phyloP scores from a whole-genome alignment of 2,888 invertebrate species.

The Eustalomyia histrio region DNA sequence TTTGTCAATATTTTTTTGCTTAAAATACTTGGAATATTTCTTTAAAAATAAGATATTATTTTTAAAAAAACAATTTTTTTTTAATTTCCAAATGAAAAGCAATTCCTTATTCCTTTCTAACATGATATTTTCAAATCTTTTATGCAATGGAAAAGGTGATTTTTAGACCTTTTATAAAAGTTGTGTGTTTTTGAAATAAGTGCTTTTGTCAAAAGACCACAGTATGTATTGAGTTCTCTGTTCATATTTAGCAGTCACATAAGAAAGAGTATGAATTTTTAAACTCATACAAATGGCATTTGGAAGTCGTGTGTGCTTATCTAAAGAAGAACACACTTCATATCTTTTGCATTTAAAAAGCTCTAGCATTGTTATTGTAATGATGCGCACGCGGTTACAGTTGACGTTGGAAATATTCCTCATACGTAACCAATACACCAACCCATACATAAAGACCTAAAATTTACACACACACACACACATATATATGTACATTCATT shows the following conservation, averaged over 20 bases:
- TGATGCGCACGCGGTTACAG: slow-evolving; percentile 61
- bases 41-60: too few relatives aligned
- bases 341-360: slow-evolving; percentile 64
- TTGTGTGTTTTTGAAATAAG: not conserved
- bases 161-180: too few relatives aligned
- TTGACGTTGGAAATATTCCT: slow-evolving; percentile 22
- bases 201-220: too few relatives aligned
- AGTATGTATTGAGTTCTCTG: not conserved
- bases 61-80: too few relatives aligned
- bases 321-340: slow-evolving; percentile 62
- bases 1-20: too few relatives aligned
- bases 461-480: not conserved
- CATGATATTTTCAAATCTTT: too few relatives aligned
- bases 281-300: slow-evolving; percentile 53
- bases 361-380: slow-evolving; percentile 40
- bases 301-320: slow-evolving; percentile 60
- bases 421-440: not conserved
- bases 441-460: not conserved
- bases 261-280: slow-evolving; percentile 39
- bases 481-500: too few relatives aligned
- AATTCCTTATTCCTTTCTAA: too few relatives aligned
- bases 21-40: too few relatives aligned
- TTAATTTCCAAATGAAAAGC: too few relatives aligned
- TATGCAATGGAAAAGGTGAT: too few relatives aligned
- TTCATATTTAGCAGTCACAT: slow-evolving; percentile 18